Base-by-base conservation (phyloP, 2,888 invertebrate genomes). In the Lasioglossum lativentre region DNA sequence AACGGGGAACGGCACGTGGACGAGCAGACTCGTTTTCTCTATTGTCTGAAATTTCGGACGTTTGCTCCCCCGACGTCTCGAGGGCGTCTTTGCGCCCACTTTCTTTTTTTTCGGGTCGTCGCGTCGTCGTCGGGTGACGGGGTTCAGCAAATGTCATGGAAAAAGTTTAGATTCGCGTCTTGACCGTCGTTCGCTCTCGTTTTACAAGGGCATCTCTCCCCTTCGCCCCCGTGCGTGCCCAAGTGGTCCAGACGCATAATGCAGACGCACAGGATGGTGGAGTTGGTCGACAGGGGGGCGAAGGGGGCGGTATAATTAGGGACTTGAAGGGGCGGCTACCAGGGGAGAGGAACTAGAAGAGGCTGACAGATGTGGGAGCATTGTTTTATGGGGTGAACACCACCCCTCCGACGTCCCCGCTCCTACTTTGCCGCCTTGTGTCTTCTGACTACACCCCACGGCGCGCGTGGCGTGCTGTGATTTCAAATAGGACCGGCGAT, bases 281-380 rank as follows among this genome's bases (percentile, higher is more conserved):
- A 34, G 90, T 87, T 90, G 88, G 91, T 88, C 83, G 83, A 34
- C 68, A 34, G 70, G 38, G 70, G n/a, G 86, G 78, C 72, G 56
- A 80, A 89, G 91, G 93, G 93, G 94, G 94, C 89, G 93, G 93
- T 94, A 95, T 95, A 95, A 95, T 95, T 95, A 95, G 95, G 95
- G 93, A 90, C 92, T 93, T 92, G 94, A 94, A 94, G 93, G 94
- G 94, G 93, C 93, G 92, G 92, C 91, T 92, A 91, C 91, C 88
- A 89, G 90, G 92, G 92, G 91, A 91, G 91, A 90, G 91, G 90
- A 93, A 92, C 92, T 93, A 94, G 93, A 95, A 95, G 95, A 95
- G 95, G 93, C 95, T 94, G 95, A 95, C 95, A 95, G 95, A 95
- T 95, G 95, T 95, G 95, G 95, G 95, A 95, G 95, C 95, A 95